Conservation (phyloP, 2,113 vertebrate genomes). For the Eulacestoma nigropectus region DNA sequence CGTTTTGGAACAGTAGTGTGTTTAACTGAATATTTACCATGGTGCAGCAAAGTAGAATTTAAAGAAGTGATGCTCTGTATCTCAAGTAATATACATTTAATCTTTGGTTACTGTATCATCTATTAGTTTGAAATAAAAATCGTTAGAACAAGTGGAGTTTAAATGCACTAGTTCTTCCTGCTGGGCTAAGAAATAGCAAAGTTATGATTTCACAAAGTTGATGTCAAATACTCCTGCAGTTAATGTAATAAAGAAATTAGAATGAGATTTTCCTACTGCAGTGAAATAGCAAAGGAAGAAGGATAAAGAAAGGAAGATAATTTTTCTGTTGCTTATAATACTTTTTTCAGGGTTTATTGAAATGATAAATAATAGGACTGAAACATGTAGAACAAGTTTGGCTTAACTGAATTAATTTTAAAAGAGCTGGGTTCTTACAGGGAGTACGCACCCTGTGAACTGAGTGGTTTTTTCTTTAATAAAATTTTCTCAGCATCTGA, state of each 20-base stretch:
- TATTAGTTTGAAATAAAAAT: background rate
- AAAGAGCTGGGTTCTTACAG: background rate
- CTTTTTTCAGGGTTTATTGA: background rate
- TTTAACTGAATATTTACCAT: background rate
- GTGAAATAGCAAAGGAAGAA: conserved; percentile 6
- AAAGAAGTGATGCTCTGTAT: background rate
- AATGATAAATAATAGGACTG: conserved; percentile 30
- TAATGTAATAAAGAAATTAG: background rate
- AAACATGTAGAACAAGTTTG: background rate
- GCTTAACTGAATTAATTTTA: conserved; percentile 34
- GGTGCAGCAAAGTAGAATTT: background rate
- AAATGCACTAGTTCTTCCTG: background rate
- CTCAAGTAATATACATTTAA: background rate
- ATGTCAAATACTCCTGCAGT: background rate
- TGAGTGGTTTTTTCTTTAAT: conserved; percentile 27
- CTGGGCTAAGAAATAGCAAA: conserved; percentile 27
- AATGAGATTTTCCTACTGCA: conserved; percentile 9
- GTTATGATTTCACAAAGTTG: conserved; percentile 27
- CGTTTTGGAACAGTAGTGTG: background rate
- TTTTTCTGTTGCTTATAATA: conserved; percentile 1
- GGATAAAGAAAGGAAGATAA: background rate
- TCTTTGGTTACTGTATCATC: background rate
- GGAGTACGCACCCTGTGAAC: background rate
- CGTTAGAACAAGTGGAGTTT: background rate
- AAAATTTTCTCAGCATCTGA: conserved; percentile 64